phyloP scores from a whole-genome alignment of 2,888 invertebrate species.

The Xestia ashworthii region DNA sequence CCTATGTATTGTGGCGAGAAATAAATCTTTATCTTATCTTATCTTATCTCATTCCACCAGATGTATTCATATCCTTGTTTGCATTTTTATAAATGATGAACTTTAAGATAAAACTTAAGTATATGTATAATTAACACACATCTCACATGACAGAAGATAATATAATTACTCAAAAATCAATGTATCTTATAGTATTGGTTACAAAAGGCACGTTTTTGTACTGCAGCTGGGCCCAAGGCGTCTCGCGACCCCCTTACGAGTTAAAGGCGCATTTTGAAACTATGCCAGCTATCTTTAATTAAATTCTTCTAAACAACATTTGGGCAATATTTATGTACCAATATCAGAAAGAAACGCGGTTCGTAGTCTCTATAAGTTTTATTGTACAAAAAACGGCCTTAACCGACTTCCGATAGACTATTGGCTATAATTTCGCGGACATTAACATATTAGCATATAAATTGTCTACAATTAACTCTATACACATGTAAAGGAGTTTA shows the following conservation, averaged over 20 bases:
- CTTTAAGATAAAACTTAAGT: constrained; percentile 12
- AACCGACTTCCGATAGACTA: constrained; percentile 70
- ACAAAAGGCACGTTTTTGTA: constrained; percentile 8
- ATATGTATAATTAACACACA: constrained; percentile 38
- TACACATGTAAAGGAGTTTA: constrained; percentile 61
- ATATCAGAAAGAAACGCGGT: constrained; percentile 54
- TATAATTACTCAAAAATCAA: constrained; percentile 40
- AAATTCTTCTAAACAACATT: constrained; percentile 58
- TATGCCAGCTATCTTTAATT: constrained; percentile 60
- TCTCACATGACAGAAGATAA: constrained; percentile 6
- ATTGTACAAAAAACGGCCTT: constrained; percentile 67
- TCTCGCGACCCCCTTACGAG: constrained; percentile 41
- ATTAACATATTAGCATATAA: constrained; percentile 73
- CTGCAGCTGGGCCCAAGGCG: constrained; percentile 38
- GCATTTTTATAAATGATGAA: neutral
- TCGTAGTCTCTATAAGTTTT: constrained; percentile 46
- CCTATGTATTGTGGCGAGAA: no score
- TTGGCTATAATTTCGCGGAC: constrained; percentile 72
- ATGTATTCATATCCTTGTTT: neutral
- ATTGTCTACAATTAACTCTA: constrained; percentile 71
- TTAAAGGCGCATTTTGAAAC: constrained; percentile 59
- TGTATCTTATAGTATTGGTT: constrained; percentile 15
- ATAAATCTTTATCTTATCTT: no score
- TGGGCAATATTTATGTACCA: constrained; percentile 66
- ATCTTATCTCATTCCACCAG: no score